Base-by-base conservation (phyloP, 1,140 invertebrate genomes). In the Drosophila tropicalis region DNA sequence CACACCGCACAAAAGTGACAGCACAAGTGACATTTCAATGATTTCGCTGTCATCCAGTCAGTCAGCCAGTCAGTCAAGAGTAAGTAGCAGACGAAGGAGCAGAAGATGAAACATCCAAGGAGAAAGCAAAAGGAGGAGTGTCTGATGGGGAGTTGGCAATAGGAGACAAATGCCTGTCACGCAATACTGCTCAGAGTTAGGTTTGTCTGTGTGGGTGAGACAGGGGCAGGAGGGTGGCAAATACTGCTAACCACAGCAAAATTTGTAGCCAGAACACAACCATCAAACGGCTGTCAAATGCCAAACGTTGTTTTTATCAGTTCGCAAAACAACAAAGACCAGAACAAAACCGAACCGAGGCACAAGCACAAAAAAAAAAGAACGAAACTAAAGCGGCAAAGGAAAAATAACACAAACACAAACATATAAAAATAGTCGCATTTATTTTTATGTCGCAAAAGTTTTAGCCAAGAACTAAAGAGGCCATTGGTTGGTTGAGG, bases 1-100 rank as follows among this genome's bases (percentile, higher is more conserved):
- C 39, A 22, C 60, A 63, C 40, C 64, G 63, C 44, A 10, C 57
- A 72, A 61, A 78, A 78, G 75, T 78, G 76, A 78, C 76, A 78
- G 76, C 75, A 67, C 75, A 79, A 79, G 76, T 79, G 75, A 79
- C 76, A 79, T 79, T 79, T 79, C 75, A 79, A 79, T 79, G 76
- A 78, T 79, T 79, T 79, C 60, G 75, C 75, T 79, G 76, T 79
- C 76, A 77, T 67, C 71, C 75, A 76, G 75, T 70, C 75, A 77
- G 67, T 34, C 66, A 64, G 47, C 54, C 32, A 17, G 47, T 70
- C 56, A 64, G 62, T 66, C 56, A 60, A 56, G 58, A 41, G 60
- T 22, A 62, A 41, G 40, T 39, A 22, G 44, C 44, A 51, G 44
- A 51, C 22, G 44, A 22, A 22, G 44, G 6, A 39, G 36, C 25